Evolutionary conservation across 2,888 invertebrate genomes (phyloP).

Genomic region (Eulithis testata): DNA sequence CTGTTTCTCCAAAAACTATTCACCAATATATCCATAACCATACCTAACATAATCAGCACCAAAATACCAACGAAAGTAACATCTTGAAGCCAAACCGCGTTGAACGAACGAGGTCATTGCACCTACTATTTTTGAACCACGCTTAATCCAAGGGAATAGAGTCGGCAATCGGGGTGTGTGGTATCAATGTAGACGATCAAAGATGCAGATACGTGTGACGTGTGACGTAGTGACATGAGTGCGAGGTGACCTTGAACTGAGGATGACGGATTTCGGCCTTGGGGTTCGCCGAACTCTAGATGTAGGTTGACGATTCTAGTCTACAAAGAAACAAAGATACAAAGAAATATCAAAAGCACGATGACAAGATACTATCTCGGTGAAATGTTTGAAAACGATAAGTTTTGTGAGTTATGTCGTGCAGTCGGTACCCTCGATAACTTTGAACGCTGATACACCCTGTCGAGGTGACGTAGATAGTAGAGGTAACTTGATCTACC

Average conservation of each 20-base stretch:
- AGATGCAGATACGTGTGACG: constrained; percentile 67
- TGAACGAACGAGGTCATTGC: constrained; percentile 71
- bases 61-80: constrained; percentile 75
- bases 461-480: constrained; percentile 22
- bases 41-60: constrained; percentile 57
- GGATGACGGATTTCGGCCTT: constrained; percentile 82
- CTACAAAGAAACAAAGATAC: constrained; percentile 48
- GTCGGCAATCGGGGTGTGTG: constrained; percentile 60
- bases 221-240: constrained; percentile 63
- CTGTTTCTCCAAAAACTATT: constrained; percentile 18
- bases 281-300: constrained; percentile 72
- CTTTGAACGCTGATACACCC: constrained; percentile 26
- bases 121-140: constrained; percentile 65
- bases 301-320: constrained; percentile 66
- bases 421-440: constrained; percentile 20
- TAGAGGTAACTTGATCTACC: constrained; percentile 24
- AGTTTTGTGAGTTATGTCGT: constrained; percentile 17
- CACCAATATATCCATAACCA: constrained; percentile 48
- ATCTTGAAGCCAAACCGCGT: constrained; percentile 65
- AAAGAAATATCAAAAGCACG: constrained; percentile 37
- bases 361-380: constrained; percentile 32
- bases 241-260: constrained; percentile 77
- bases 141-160: constrained; percentile 62
- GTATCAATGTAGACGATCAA: constrained; percentile 79
- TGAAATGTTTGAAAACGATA: constrained; percentile 23